phyloP scores from a whole-genome alignment of 2,113 vertebrate species.

The Ploceus nigricollis region DNA sequence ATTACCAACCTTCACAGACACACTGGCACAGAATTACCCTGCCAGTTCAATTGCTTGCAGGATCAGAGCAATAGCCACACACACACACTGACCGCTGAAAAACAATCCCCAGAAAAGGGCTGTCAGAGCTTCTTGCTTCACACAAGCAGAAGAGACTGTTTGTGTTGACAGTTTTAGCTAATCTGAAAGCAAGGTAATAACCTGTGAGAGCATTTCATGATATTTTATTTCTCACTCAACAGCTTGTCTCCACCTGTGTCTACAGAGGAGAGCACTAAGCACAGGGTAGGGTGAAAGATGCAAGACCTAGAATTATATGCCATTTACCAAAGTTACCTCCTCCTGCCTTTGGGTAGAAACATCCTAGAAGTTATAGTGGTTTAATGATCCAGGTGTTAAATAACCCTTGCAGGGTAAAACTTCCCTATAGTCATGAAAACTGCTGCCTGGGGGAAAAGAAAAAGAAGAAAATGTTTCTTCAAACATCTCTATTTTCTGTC shows the following conservation, averaged over 20 bases:
- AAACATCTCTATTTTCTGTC: neutral
- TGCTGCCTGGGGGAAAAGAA: neutral
- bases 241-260: neutral
- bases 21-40: neutral
- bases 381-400: slow-evolving; percentile 61
- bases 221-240: slow-evolving; percentile 17
- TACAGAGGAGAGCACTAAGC: neutral
- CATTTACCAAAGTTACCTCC: slow-evolving; percentile 41
- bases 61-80: neutral
- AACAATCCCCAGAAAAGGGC: neutral
- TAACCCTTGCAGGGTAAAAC: slow-evolving; percentile 21
- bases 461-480: neutral
- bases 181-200: slow-evolving; percentile 3
- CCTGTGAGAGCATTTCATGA: neutral
- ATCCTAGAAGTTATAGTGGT: slow-evolving; percentile 17
- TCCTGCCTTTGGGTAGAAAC: slow-evolving; percentile 38
- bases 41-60: neutral
- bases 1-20: neutral
- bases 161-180: neutral
- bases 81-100: neutral
- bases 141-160: neutral
- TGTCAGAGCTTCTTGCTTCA: too few relatives aligned
- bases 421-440: neutral
- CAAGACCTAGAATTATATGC: slow-evolving; percentile 61
- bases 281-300: slow-evolving; percentile 32